Evolutionary conservation across 2,888 invertebrate genomes (phyloP).

Genomic region (Dasypolia templi): DNA sequence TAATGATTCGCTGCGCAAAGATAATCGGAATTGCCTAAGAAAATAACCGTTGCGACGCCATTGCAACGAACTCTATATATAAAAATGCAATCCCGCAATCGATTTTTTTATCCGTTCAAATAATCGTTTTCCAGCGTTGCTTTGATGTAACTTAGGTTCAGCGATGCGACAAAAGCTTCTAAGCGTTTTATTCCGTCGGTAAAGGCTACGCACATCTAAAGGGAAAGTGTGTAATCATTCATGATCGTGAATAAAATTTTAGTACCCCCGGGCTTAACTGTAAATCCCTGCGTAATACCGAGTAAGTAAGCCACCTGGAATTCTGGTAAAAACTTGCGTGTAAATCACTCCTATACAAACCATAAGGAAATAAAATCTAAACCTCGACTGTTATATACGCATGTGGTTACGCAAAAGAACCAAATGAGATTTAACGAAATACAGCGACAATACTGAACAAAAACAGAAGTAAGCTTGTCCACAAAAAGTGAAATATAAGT

Average conservation of each 20-base stretch:
- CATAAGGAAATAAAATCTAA: slow-evolving; percentile 54
- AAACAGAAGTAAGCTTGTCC: slow-evolving; percentile 40
- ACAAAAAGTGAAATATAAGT: slow-evolving; percentile 55
- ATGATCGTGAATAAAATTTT: slow-evolving; percentile 67
- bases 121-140: slow-evolving; percentile 45
- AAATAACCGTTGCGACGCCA: slow-evolving; percentile 72
- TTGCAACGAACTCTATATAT: slow-evolving; percentile 61
- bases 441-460: slow-evolving; percentile 51
- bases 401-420: slow-evolving; percentile 59
- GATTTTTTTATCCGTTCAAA: slow-evolving; percentile 54
- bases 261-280: slow-evolving; percentile 45
- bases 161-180: slow-evolving; percentile 41
- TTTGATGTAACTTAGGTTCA: slow-evolving; percentile 39
- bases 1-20: slow-evolving; percentile 78
- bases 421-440: slow-evolving; percentile 55
- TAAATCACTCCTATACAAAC: slow-evolving; percentile 56
- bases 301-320: slow-evolving; percentile 68
- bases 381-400: slow-evolving; percentile 52
- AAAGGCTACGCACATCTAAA: slow-evolving; percentile 42
- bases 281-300: slow-evolving; percentile 68
- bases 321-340: slow-evolving; percentile 56
- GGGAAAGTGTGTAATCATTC: slow-evolving; percentile 60
- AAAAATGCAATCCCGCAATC: slow-evolving; percentile 56
- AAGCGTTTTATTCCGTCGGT: slow-evolving; percentile 40
- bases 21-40: slow-evolving; percentile 75